Conservation (phyloP, 2,888 invertebrate genomes). For the Acrobasis repandana region DNA sequence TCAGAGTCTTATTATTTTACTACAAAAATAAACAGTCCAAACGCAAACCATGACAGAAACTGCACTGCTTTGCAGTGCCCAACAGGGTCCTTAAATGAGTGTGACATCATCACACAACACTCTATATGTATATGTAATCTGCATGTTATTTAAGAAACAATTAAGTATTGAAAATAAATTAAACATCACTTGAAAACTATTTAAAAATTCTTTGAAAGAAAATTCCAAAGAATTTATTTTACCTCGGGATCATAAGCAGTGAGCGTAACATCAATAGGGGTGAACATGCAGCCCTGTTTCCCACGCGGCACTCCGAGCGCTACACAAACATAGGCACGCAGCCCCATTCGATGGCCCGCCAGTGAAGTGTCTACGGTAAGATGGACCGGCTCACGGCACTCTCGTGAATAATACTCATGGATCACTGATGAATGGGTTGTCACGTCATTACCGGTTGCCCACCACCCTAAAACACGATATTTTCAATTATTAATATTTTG, state of each 20-base stretch:
- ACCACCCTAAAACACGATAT: conserved; percentile 90
- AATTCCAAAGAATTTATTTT: conserved; percentile 22
- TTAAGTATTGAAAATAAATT: too few species aligned
- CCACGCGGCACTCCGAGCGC: conserved; percentile 97
- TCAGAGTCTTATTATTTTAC: too few species aligned
- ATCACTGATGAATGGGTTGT: conserved; percentile 98
- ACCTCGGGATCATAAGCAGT: conserved; percentile 96
- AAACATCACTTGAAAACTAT: too few species aligned
- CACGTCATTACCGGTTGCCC: conserved; percentile 98
- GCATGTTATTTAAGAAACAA: too few species aligned
- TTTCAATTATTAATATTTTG: not conserved
- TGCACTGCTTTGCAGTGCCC: too few species aligned
- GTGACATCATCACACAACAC: too few species aligned
- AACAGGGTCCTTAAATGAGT: too few species aligned
- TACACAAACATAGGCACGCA: conserved; percentile 96
- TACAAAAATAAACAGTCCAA: too few species aligned
- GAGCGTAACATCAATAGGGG: conserved; percentile 95
- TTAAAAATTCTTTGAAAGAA: too few species aligned
- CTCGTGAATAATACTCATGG: conserved; percentile 98
- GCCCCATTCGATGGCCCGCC: conserved; percentile 93
- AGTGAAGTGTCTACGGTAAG: conserved; percentile 97
- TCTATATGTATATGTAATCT: too few species aligned
- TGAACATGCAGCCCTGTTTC: conserved; percentile 97
- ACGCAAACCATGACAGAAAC: too few species aligned
- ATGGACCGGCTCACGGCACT: conserved; percentile 97